A percentile compares a stretch with the other conserved stretches of the same genome.
Conservation (phyloP, 2,797 vertebrate species). For the Anas capensis region DNA sequence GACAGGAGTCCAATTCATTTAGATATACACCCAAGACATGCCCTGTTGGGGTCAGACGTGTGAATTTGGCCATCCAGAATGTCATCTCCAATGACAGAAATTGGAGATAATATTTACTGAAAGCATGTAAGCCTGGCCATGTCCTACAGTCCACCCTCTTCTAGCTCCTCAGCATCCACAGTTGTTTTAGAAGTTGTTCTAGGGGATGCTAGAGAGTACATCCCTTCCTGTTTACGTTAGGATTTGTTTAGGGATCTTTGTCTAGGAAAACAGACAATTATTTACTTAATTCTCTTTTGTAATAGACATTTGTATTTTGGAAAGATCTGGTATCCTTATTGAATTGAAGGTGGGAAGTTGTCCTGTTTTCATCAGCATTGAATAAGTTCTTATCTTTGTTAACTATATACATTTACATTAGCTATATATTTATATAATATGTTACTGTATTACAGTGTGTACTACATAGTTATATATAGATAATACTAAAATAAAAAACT, state of each 20-base stretch:
- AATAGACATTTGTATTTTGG: neutral
- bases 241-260: neutral
- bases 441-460: neutral
- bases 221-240: neutral
- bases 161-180: neutral
- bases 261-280: neutral
- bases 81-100: neutral
- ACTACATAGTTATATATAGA: neutral
- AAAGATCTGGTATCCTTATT: neutral
- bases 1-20: neutral
- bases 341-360: neutral
- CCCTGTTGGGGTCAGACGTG: neutral
- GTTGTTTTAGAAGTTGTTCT: neutral
- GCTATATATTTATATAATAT: neutral
- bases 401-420: neutral
- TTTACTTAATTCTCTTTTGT: neutral
- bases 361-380: neutral
- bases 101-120: neutral
- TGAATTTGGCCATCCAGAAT: neutral
- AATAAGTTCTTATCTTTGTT: neutral
- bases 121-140: neutral
- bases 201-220: neutral
- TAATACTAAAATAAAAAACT: neutral
- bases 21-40: neutral
- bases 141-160: neutral